Conservation (phyloP, 2,113 vertebrate species). For the Sinocyclocheilus maitianheensis region DNA sequence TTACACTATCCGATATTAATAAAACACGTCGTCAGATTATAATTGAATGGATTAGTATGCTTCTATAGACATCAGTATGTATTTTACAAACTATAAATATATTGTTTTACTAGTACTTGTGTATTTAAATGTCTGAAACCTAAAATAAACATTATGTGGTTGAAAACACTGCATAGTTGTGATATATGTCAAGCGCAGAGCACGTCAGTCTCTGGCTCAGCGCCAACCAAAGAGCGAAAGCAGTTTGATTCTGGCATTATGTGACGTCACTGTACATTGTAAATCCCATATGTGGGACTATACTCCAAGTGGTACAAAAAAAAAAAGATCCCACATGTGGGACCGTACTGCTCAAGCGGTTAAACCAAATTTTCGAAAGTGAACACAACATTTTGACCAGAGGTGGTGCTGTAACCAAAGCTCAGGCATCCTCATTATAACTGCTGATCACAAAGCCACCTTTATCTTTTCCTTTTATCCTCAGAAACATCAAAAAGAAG, state of each 20-base stretch:
- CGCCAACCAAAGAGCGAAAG: neutral
- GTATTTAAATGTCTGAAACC: neutral
- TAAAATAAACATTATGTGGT: neutral
- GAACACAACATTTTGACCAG: neutral
- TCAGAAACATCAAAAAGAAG: slow-evolving; percentile 9
- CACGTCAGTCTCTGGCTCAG: no score
- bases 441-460: neutral
- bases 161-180: neutral
- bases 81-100: neutral
- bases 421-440: neutral
- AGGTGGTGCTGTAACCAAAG: neutral
- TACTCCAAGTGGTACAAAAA: neutral
- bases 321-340: no score
- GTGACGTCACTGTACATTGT: neutral
- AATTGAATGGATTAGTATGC: neutral
- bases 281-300: neutral
- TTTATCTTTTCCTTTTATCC: slow-evolving; percentile 37
- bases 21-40: neutral
- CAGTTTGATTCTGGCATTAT: neutral
- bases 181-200: neutral
- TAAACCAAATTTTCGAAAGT: no score
- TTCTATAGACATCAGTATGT: neutral
- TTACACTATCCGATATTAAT: neutral
- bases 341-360: no score
- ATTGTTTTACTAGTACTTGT: neutral